Percentiles rank a stretch among this genome's conserved stretches.
Conservation (phyloP, 2,797 vertebrate species). For the Xiphorhynchus erythropygius region DNA sequence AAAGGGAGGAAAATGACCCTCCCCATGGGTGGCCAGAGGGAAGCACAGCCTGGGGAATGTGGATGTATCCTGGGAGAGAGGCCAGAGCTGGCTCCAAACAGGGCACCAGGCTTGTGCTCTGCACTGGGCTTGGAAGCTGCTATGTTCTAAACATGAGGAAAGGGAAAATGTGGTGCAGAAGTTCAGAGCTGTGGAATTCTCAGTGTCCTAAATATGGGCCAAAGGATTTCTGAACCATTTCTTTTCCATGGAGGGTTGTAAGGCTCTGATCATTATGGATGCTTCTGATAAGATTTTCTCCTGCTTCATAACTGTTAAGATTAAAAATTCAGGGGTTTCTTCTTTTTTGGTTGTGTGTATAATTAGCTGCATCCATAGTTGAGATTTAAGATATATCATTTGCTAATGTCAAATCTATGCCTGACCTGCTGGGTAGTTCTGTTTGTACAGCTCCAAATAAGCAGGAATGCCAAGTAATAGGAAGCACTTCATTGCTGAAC, state of each 20-base stretch:
- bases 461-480: not conserved
- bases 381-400: not conserved
- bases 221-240: not conserved
- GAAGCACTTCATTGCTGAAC: not conserved
- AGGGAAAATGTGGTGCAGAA: not conserved
- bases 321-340: not conserved
- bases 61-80: no score
- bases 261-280: not conserved
- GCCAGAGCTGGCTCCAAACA: not conserved
- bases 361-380: not conserved
- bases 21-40: not conserved
- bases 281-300: not conserved
- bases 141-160: not conserved
- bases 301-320: not conserved
- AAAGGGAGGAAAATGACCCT: not conserved
- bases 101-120: not conserved
- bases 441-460: not conserved
- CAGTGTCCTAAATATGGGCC: not conserved
- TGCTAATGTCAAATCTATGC: not conserved
- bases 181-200: not conserved
- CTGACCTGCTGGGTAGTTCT: not conserved
- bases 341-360: not conserved
- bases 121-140: not conserved
- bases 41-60: not conserved
- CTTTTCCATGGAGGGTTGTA: not conserved